Percentiles rank a stretch among this genome's conserved stretches.
These are phyloP conservation scores for Bovichtus diacanthus DNA, from an alignment of 2,797 vertebrate genomes.

Conservation along the genomic window DNA sequence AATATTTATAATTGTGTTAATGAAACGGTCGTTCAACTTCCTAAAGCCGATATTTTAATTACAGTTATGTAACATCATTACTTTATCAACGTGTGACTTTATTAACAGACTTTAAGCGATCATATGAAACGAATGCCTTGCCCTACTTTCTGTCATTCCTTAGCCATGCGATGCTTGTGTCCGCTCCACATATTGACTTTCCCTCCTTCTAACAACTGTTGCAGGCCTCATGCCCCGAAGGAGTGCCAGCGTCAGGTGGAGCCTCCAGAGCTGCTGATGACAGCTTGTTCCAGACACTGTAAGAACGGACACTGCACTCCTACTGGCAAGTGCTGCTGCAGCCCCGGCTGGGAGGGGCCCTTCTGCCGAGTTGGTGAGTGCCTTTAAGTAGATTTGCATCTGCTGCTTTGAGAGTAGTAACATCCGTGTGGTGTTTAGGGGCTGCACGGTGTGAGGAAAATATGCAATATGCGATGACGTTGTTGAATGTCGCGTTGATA, in stretches of 20 bases:
- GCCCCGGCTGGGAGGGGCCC: slow-evolving; percentile 95
- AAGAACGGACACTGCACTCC: slow-evolving; percentile 97
- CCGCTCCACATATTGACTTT: slow-evolving; percentile 44
- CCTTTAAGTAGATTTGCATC: not conserved
- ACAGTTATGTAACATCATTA: no score
- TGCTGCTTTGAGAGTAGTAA: not conserved
- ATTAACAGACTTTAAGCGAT: not conserved
- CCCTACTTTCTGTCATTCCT: slow-evolving; percentile 1
- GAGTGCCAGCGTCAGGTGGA: slow-evolving; percentile 92
- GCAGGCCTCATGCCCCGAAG: slow-evolving; percentile 92
- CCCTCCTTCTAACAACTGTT: slow-evolving; percentile 43
- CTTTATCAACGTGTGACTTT: no score
- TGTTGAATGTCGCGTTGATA: no score
- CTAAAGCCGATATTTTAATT: not conserved
- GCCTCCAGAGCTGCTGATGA: slow-evolving; percentile 90
- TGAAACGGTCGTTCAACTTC: not conserved
- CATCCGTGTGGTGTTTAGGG: not conserved
- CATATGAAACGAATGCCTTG: not conserved
- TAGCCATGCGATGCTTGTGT: slow-evolving; percentile 7
- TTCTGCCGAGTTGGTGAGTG: slow-evolving; percentile 94
- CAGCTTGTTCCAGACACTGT: slow-evolving; percentile 94
- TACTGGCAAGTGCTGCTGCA: slow-evolving; percentile 96
- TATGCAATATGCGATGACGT: no score
- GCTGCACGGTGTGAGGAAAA: no score
- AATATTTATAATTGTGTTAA: not conserved